Base-by-base conservation (phyloP, 2,888 invertebrate species). In the Hypselothyrea guttata region DNA sequence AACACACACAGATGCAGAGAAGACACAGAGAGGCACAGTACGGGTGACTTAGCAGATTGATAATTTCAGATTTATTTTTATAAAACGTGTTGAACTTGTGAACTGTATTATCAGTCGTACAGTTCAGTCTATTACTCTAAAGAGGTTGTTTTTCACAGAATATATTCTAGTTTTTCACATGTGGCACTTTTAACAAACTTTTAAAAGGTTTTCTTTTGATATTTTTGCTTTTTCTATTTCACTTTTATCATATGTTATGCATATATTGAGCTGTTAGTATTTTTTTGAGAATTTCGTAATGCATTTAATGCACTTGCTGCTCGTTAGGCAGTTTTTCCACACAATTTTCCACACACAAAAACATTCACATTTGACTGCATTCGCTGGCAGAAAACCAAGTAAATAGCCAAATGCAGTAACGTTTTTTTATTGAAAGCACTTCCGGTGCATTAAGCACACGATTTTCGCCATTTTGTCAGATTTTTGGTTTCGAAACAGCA, bases 371-470 rank as follows among this genome's bases (percentile, higher is more conserved):
- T 63, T 48, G 31, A 61, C 42, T 64, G 74, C 55, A 63, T 48
- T 54, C 52, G 35, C 11, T 22, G 27, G 34, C 34, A 5, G 4
- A 5, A 22, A 22, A 22, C 22, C 5, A 5, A 22, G 9, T 28
- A 52, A 52, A 79, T 60, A 47, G 44, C 48, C 12, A 34, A 56
- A 35, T 42, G 53, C 52, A 44, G 48, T 81, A 59, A 65, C 55
- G 22, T 22, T 22, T 22, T 22, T 22, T 22, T 22, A 22, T 41
- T 53, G 41, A 63, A 59, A 52, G 71, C 67, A 84, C 53, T 84
- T 79, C 79, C 84, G 78, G 82, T 75, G 57, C 61, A 61, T 69
- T 84, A 49, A 62, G 31, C 71, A 75, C 63, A 49, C 34, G 30
- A 44, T 66, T 52, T 35, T 38, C 33, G 52, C 61, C 67, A 72